Base-by-base conservation (phyloP, 2,888 invertebrate genomes). In the Rhamphomyia laevipes region DNA sequence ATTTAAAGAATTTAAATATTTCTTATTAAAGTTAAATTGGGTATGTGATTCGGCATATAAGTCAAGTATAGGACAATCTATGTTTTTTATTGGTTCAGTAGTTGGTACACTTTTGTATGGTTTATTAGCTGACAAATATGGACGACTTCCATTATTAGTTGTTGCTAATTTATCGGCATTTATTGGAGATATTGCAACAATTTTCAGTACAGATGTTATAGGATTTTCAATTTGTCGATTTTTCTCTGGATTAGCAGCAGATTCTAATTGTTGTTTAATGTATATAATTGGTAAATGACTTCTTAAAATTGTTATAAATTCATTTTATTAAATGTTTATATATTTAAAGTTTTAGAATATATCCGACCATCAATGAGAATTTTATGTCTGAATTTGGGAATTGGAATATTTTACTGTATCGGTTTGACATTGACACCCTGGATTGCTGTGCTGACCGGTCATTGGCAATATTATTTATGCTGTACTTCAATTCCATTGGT, bases 61-160 rank as follows among this genome's bases (percentile, higher is more conserved):
- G 57, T 70, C 75, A 37, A 73, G 75, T 10, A 59, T 76, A 33
- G 77, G 77, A 0, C 78, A 79, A 61, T 77, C 78, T 2, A 65
- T 77, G 49, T 79, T 76, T 61, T 80, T 76, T 59, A 61, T 77
- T 27, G 80, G 80, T 13, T 77, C 78, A n/a, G 74, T 77, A 2
- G 49, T 76, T 23, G 80, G 80, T 1, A 76, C 75, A 33, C 63
- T 80, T 18, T 58, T 65, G 13, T 73, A 78, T 56, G 79, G 80
- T 2, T 67, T 74, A 51, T 59, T 78, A 48, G 75, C 78, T 1
- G 80, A 80, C 62, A 64, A 64, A 16, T 71, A 75, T 47, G 80
- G 68, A 4, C 67, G 79, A 10, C 61, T 78, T 18, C 77, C 77
- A 10, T 73, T 75, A 18, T 63, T 78, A 30, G 67, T 78, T 15